Base-by-base conservation (phyloP, 2,113 vertebrate species). In the Equus quagga region DNA sequence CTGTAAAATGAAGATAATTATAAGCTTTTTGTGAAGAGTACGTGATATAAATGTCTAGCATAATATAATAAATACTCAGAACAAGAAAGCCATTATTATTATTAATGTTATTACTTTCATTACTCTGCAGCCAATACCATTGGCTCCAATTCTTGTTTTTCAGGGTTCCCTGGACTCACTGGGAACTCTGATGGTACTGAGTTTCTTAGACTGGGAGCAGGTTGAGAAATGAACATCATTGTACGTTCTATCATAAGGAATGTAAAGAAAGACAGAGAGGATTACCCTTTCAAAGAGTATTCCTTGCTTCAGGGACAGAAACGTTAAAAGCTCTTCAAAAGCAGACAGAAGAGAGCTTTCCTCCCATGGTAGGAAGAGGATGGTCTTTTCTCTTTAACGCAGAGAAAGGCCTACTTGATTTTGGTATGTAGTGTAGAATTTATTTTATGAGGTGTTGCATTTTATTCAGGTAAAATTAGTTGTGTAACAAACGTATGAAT, bases 381-480 rank as follows among this genome's bases (percentile, higher is more conserved):
- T 54, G 5, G 0, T 17, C 44, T 73, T 89, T 80, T 85, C 26
- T 23, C 28, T 85, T 80, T 58, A 72, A 26, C 6, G 12, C 44
- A 92, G 9, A 92, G 78, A 96, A 81, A 67, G 23, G 8, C 4
- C 72, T 60, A 18, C 13, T 82, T 96, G 46, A 88, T 69, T 94
- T 87, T 60, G 36, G n/a, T 65, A 92, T n/a, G 10, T 33, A 83
- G 11, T 44, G 5, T 21, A 86, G 85, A 80, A 85, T 51, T 85
- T 78, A 73, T 70, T 97, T 84, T 64, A 84, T 82, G 28, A 64
- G 2, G 1, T 4, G 4, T 76, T 85, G 83, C 8, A 95, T 69
- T 76, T 90, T 87, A 73, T 81, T 92, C 28, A 62, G 15, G 26
- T 88, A 69, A 87, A 87, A 90, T 94, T 87, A 67, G 41, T 46